phyloP scores from a whole-genome alignment of 2,888 invertebrate genomes.

The Oxycera nigricornis region DNA sequence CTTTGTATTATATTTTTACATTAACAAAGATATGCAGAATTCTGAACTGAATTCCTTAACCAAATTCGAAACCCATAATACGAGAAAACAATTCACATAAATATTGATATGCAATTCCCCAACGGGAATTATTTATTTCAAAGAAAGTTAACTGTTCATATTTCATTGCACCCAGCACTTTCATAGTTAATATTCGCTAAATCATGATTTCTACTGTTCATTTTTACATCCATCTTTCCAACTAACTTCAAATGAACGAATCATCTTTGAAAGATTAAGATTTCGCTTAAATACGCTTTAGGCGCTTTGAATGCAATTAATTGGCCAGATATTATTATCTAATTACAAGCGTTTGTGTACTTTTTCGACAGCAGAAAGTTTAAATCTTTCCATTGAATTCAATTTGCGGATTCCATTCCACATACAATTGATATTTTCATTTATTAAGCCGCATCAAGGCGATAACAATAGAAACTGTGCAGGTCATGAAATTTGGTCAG shows the following conservation, averaged over 20 bases:
- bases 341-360: conserved; percentile 35
- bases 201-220: conserved; percentile 19
- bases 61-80: too few relatives aligned
- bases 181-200: conserved; percentile 5
- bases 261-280: conserved; percentile 34
- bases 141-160: conserved; percentile 11
- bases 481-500: conserved; percentile 20
- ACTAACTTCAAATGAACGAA: not conserved
- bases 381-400: conserved; percentile 34
- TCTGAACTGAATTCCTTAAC: too few relatives aligned
- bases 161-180: too few relatives aligned
- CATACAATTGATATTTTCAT: conserved; percentile 8
- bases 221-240: conserved; percentile 1
- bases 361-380: conserved; percentile 28
- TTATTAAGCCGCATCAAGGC: not conserved
- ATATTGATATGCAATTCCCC: too few relatives aligned
- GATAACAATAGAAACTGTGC: not conserved
- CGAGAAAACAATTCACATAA: too few relatives aligned
- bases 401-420: not conserved
- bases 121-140: too few relatives aligned
- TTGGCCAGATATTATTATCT: conserved; percentile 27
- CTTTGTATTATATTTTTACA: too few relatives aligned
- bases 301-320: conserved; percentile 36
- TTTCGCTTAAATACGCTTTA: conserved; percentile 30
- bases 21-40: too few relatives aligned